A percentile compares a stretch with the other conserved stretches of the same genome.
Conservation (phyloP, 2,113 vertebrate species). For the Rana temporaria region DNA sequence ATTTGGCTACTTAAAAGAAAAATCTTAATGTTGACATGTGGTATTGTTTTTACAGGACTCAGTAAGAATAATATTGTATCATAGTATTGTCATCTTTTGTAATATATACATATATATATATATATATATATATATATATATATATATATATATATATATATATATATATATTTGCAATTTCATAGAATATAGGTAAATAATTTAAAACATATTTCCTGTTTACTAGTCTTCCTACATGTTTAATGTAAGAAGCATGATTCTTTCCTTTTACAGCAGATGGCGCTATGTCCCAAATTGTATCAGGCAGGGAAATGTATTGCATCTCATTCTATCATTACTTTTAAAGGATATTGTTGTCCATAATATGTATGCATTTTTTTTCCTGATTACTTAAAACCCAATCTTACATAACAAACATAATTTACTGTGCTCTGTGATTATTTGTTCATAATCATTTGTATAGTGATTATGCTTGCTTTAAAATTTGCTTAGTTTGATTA, state of each 20-base stretch:
- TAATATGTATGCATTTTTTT: not conserved
- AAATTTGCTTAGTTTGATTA: not conserved
- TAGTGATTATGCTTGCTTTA: not conserved
- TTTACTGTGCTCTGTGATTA: not conserved
- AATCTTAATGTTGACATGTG: too few relatives aligned
- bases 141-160: too few relatives aligned
- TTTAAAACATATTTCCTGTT: too few relatives aligned
- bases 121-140: too few relatives aligned
- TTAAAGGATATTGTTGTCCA: not conserved
- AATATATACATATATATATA: too few relatives aligned
- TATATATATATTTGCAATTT: too few relatives aligned
- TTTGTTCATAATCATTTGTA: constrained; percentile 4
- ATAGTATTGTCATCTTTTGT: too few relatives aligned
- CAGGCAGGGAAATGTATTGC: not conserved
- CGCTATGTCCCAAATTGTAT: constrained; percentile 42
- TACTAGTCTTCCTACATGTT: too few relatives aligned
- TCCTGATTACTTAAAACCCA: not conserved
- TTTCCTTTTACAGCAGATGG: constrained; percentile 42
- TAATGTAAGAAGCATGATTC: not conserved
- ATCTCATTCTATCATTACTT: constrained; percentile 3
- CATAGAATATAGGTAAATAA: too few relatives aligned
- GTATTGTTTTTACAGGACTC: too few relatives aligned
- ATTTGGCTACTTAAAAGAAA: too few relatives aligned
- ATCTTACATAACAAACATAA: not conserved
- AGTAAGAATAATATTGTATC: too few relatives aligned